Evolutionary conservation across 2,888 invertebrate species (phyloP), one percentile per base, ranked within the genome.

Genomic region (Aphrophora alni): DNA sequence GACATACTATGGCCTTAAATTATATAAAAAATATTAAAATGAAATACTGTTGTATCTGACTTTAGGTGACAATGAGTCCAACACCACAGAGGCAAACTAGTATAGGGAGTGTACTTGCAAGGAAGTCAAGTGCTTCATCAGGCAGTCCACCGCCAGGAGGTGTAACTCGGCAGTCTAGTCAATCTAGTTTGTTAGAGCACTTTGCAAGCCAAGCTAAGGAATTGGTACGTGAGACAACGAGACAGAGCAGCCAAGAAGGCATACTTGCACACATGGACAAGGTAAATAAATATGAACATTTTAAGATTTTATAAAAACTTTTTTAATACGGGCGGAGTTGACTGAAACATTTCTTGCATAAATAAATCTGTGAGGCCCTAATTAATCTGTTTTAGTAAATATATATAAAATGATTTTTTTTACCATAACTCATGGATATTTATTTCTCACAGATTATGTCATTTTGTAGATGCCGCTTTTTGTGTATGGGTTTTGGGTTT

Each of bases 161-260:
- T 38, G 89, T 91, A 0, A 91, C 93, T 0, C 90, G 95, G 1
- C 95, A 96, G 87, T 93, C 94, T 0, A 95, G 95, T 0, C 96
- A 96, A 86, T 92, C 95, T 0, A 97, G 97, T 0, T 88, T 97
- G 0, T 92, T 97, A 85, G 97, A 97, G 88, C 95, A 96, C 86
- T 94, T 97, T 86, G 94, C 97, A 3, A 92, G 93, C 0, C 97
- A 97, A 87, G 97, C 97, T 14, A 96, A 97, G 88, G 97, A 97
- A 85, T 89, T 97, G 80, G 96, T 97, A 0, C 91, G 94, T 74
- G 97, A 97, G 87, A 96, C 96, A 0, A 96, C 95, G 0, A 90
- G 96, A 0, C 97, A 97, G 87, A 95, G 95, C 87, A 96, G 96
- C 86, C 97, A 97, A 87, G 97, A 97, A 87, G 96, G 96, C 28